These are phyloP conservation scores for Incurvaria masculella DNA, from an alignment of 2,888 invertebrate genomes.

Conservation along the genomic window DNA sequence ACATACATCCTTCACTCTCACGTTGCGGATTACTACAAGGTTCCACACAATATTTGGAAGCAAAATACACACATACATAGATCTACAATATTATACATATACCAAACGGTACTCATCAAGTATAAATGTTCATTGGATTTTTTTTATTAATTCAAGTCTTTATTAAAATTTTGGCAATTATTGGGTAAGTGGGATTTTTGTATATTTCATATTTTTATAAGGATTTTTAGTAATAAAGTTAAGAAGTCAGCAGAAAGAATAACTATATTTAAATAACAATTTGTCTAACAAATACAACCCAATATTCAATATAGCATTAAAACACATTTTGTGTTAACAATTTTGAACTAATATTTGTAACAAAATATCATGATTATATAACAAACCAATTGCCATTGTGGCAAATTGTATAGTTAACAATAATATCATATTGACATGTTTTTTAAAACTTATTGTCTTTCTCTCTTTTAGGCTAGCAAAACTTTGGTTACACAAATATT, in stretches of 20 bases:
- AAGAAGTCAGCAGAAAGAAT: not conserved
- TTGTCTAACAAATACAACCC: not conserved
- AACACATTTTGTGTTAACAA: not conserved
- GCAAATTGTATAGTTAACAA: not conserved
- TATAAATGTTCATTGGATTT: too few relatives aligned
- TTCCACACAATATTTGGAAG: too few relatives aligned
- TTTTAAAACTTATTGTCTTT: not conserved
- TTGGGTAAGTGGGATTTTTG: too few relatives aligned
- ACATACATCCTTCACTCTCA: too few relatives aligned
- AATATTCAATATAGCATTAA: not conserved
- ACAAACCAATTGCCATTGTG: not conserved
- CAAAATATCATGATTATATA: not conserved
- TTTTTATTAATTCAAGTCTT: too few relatives aligned
- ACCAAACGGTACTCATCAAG: too few relatives aligned
- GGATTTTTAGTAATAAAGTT: not conserved
- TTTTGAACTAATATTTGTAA: not conserved
- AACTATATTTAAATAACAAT: not conserved
- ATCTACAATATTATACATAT: too few relatives aligned
- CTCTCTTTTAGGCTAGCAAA: not conserved
- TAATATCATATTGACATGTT: not conserved
- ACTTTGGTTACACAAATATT: not conserved
- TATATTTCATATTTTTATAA: too few relatives aligned
- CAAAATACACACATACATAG: too few relatives aligned
- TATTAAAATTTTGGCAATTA: too few relatives aligned
- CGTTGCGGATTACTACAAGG: too few relatives aligned